Evolutionary conservation across 2,888 invertebrate species (phyloP).

Genomic region (Xestia c-nigrum): DNA sequence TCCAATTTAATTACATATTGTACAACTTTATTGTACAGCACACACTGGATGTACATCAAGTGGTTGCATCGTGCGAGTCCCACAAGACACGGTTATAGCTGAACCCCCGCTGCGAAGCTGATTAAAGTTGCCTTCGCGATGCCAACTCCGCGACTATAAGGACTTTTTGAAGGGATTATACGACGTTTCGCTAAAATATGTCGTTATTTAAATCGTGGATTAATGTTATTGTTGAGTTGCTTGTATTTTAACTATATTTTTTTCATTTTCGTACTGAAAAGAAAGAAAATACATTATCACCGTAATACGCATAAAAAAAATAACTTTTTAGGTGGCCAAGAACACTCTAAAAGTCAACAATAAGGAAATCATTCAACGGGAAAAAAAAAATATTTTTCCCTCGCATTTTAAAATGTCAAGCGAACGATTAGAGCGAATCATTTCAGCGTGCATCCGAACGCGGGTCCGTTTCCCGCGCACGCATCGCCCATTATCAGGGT

Average conservation of each 20-base stretch:
- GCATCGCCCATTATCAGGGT: conserved; percentile 72
- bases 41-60: conserved; percentile 60
- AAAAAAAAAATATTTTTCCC: conserved; percentile 19
- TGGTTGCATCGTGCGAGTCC: conserved; percentile 25
- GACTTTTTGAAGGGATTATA: conserved; percentile 59
- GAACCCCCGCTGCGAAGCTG: conserved; percentile 53
- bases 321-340: background rate
- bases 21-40: conserved; percentile 31
- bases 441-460: conserved; percentile 68
- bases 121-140: conserved; percentile 57
- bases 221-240: conserved; percentile 18
- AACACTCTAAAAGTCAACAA: background rate
- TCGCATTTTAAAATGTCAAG: conserved; percentile 70
- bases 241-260: background rate
- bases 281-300: background rate
- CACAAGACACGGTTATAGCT: conserved; percentile 56
- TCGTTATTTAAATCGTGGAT: conserved; percentile 41
- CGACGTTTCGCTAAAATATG: conserved; percentile 52
- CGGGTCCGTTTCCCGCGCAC: conserved; percentile 71
- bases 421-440: conserved; percentile 67
- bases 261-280: background rate
- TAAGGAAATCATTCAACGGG: background rate
- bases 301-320: background rate
- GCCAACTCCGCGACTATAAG: conserved; percentile 49
- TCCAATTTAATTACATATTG: conserved; percentile 51